A percentile compares a stretch with the other conserved stretches of the same genome.
Conservation (phyloP, 2,888 invertebrate genomes). For the Coremacera marginata region DNA sequence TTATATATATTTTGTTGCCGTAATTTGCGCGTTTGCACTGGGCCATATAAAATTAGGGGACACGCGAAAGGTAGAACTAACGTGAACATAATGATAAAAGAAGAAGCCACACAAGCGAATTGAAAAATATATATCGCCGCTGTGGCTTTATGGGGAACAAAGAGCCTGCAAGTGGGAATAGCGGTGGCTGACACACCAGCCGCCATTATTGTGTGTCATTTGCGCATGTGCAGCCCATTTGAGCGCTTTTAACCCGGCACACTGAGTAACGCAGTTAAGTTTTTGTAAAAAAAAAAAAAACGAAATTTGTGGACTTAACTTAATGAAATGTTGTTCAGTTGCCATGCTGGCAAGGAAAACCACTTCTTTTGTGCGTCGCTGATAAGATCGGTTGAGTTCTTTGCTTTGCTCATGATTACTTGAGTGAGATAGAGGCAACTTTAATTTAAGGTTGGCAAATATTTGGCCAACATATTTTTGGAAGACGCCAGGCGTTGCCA, state of each 20-base stretch:
- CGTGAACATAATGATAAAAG: neutral
- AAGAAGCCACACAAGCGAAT: conserved; percentile 25
- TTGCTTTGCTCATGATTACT: neutral
- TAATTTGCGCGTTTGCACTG: neutral
- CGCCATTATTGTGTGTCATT: neutral
- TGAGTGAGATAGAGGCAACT: neutral
- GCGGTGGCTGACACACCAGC: too few relatives aligned
- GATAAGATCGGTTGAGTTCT: conserved; percentile 12
- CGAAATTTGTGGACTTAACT: neutral
- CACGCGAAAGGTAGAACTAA: conserved; percentile 16
- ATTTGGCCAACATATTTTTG: conserved; percentile 16
- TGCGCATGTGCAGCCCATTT: neutral
- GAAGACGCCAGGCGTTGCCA: conserved; percentile 27
- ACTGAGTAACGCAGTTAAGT: neutral
- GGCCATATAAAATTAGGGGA: conserved; percentile 3
- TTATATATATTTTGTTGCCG: neutral
- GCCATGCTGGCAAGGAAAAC: neutral
- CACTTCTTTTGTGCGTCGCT: neutral
- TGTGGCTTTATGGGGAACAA: neutral
- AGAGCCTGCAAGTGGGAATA: too few relatives aligned
- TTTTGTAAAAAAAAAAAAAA: neutral
- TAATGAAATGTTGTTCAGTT: conserved; percentile 21
- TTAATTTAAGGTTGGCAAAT: conserved; percentile 10
- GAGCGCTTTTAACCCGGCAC: neutral
- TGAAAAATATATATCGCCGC: neutral